Percentiles rank a stretch among this genome's conserved stretches.
These are phyloP conservation scores for Cepphus grylle DNA, from an alignment of 2,113 vertebrate species.

Conservation along the genomic window DNA sequence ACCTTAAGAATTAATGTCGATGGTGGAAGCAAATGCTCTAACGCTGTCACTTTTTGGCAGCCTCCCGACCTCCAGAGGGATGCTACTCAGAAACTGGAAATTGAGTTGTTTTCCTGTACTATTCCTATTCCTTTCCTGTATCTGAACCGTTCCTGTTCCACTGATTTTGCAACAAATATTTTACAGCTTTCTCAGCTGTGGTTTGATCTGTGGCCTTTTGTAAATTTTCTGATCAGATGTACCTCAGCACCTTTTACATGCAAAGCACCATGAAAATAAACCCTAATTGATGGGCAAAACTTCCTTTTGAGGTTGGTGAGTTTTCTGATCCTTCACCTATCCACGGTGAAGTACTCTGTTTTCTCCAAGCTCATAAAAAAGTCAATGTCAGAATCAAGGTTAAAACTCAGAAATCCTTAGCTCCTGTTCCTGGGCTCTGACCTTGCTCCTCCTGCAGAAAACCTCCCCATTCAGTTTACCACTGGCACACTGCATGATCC, in stretches of 20 bases:
- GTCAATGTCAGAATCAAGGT: background rate
- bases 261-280: background rate
- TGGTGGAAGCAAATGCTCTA: background rate
- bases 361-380: background rate
- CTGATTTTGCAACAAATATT: background rate
- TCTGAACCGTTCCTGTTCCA: background rate
- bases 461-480: background rate
- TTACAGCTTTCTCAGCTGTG: background rate
- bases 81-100: background rate
- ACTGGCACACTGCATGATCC: background rate
- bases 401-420: background rate
- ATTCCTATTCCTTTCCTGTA: background rate
- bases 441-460: background rate
- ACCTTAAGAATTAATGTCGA: rapidly evolving
- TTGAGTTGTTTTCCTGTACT: background rate
- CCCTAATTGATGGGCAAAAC: background rate
- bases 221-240: background rate
- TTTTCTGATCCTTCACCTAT: background rate
- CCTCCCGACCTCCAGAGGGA: background rate
- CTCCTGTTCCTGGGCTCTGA: background rate
- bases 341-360: background rate
- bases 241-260: background rate
- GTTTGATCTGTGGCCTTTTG: background rate
- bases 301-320: background rate
- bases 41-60: background rate